Percentiles rank a stretch among this genome's conserved stretches.
phyloP scores from a whole-genome alignment of 1,140 invertebrate species.

The Thaumatotibia leucotreta region DNA sequence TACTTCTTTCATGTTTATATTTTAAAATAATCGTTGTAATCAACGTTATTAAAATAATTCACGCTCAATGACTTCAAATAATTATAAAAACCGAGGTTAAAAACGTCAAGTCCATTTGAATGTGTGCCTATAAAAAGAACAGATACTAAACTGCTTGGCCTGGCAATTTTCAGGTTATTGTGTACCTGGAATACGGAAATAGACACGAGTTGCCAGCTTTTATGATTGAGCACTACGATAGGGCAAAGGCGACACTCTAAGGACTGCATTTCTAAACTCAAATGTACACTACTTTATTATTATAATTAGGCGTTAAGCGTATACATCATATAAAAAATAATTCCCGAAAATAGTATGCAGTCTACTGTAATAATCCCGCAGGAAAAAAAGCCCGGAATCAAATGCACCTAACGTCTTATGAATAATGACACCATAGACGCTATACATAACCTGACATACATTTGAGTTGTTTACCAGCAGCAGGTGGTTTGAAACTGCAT shows the following conservation, averaged over 20 bases:
- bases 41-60: not conserved
- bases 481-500: slow-evolving; percentile 61
- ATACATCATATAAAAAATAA: not conserved
- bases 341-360: not conserved
- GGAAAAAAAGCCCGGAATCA: not conserved
- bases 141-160: too few species aligned
- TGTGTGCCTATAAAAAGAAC: too few species aligned
- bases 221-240: too few species aligned
- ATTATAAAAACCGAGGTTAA: not conserved
- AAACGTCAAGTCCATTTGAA: not conserved
- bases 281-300: not conserved
- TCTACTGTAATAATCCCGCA: not conserved
- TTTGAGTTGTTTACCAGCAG: slow-evolving; percentile 66
- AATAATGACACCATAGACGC: slow-evolving; percentile 38
- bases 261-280: not conserved
- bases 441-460: slow-evolving; percentile 61
- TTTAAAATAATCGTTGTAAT: not conserved
- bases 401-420: slow-evolving; percentile 65
- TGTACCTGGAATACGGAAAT: too few species aligned
- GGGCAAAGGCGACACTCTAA: too few species aligned
- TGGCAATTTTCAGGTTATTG: too few species aligned
- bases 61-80: not conserved
- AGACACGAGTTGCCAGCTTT: too few species aligned
- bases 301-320: not conserved
- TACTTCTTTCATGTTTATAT: not conserved